Base-by-base conservation (phyloP, 2,113 vertebrate genomes). In the Macquaria australasica region DNA sequence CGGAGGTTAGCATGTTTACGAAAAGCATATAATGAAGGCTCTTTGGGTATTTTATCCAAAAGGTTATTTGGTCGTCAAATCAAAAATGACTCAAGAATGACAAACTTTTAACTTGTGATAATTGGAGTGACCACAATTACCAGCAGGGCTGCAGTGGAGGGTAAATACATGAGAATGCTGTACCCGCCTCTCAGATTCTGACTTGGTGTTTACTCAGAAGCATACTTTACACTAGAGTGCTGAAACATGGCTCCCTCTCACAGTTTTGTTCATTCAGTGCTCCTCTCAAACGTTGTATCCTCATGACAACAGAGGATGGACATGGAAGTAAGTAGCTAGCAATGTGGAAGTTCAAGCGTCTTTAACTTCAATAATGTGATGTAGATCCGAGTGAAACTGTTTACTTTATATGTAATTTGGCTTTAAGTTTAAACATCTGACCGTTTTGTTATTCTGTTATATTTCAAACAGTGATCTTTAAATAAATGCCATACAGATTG, bases 11-110 rank as follows among this genome's bases (percentile, higher is more conserved):
- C 82, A 12, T 88, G 86, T 83, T 84, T 78, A 86, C 12, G 62
- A 73, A 43, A 84, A 34, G 50, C 62, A 41, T 48, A 53, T 79
- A 73, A 78, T 50, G 34, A 89, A 71, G 62, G 59, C 58, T 73
- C 68, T 62, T 28, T 39, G 59, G 74, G 77, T 56, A 39, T 88
- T 91, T 85, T 39, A 58, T 81, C n/a, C 37, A 23, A 93, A 90
- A 88, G 81, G 83, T 85, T 92, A 91, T 81, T 88, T 77, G 66
- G 71, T 86, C 18, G 4, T 68, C 48, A 31, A 69, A 79, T 80
- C 21, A 84, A 85, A 86, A 85, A 76, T 77, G 25, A 71, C 74
- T 80, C 0, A 6, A 58, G 45, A 75, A 59, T 81, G 60, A 70
- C 25, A 81, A 87, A 84, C 60, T 66, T 71, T 72, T 25, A 74